These are phyloP conservation scores for Helicoverpa assulta DNA, from an alignment of 2,888 invertebrate species.

Conservation along the genomic window DNA sequence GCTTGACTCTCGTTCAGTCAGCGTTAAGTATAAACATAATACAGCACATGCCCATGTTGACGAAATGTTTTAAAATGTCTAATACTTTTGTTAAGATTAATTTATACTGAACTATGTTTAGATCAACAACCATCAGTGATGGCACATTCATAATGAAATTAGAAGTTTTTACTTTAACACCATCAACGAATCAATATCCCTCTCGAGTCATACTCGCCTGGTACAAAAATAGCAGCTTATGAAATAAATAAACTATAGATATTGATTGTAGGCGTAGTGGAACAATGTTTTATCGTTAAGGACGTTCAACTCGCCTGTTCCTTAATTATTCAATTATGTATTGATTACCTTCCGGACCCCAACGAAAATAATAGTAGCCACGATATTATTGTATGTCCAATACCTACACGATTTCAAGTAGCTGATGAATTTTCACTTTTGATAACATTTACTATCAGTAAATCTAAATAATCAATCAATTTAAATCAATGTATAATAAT, in stretches of 20 bases:
- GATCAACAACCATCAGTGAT: not conserved
- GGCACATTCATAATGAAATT: not conserved
- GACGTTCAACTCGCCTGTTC: not conserved
- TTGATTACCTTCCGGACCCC: not conserved
- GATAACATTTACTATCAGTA: too few species aligned
- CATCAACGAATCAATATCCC: slow-evolving; percentile 44
- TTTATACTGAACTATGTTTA: too few species aligned
- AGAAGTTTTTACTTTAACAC: not conserved
- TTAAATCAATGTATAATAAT: too few species aligned
- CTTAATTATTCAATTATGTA: slow-evolving; percentile 27
- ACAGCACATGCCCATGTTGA: too few species aligned
- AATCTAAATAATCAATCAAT: too few species aligned
- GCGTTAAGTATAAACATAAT: too few species aligned
- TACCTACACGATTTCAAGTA: too few species aligned
- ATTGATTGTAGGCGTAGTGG: slow-evolving; percentile 29
- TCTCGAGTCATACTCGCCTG: slow-evolving; percentile 32
- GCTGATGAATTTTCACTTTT: too few species aligned
- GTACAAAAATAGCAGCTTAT: slow-evolving; percentile 43
- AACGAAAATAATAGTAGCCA: slow-evolving; percentile 13
- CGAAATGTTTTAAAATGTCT: too few species aligned
- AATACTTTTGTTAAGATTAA: too few species aligned
- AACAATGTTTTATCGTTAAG: slow-evolving; percentile 4
- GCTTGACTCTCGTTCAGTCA: too few species aligned
- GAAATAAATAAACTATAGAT: slow-evolving; percentile 39
- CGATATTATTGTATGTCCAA: not conserved